Conservation (phyloP, 2,113 vertebrate genomes). For the Pterocles gutturalis region DNA sequence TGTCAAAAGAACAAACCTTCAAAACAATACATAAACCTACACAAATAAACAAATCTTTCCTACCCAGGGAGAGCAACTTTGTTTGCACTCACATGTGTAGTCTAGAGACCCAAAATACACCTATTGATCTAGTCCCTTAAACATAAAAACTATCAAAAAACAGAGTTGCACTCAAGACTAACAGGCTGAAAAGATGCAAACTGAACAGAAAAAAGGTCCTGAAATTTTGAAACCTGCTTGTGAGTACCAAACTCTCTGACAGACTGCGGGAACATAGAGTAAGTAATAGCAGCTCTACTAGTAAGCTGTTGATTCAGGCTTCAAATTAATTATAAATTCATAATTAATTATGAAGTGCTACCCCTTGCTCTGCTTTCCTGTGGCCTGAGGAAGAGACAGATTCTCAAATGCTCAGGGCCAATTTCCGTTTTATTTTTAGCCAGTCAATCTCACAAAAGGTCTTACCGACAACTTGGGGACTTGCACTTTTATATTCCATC, state of each 20-base stretch:
- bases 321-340: conserved; percentile 68
- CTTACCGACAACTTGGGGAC: conserved; percentile 56
- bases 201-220: not conserved
- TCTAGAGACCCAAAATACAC: not conserved
- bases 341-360: conserved; percentile 73
- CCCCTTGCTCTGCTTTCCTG: conserved; percentile 55
- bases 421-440: conserved; percentile 73
- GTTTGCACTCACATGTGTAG: not conserved
- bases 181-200: not conserved
- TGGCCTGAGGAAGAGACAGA: conserved; percentile 48
- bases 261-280: not conserved
- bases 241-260: not conserved
- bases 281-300: not conserved
- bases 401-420: conserved; percentile 61
- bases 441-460: conserved; percentile 73
- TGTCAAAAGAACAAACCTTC: not conserved
- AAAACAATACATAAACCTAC: not conserved
- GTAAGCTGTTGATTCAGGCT: conserved; percentile 26
- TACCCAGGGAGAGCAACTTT: not conserved
- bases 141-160: not conserved
- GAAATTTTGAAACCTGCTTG: conserved; percentile 9
- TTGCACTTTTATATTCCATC: conserved; percentile 54
- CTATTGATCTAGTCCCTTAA: not conserved
- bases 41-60: not conserved
- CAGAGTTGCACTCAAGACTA: not conserved